Conservation (phyloP, 2,113 vertebrate species). For the Podarcis raffonei region DNA sequence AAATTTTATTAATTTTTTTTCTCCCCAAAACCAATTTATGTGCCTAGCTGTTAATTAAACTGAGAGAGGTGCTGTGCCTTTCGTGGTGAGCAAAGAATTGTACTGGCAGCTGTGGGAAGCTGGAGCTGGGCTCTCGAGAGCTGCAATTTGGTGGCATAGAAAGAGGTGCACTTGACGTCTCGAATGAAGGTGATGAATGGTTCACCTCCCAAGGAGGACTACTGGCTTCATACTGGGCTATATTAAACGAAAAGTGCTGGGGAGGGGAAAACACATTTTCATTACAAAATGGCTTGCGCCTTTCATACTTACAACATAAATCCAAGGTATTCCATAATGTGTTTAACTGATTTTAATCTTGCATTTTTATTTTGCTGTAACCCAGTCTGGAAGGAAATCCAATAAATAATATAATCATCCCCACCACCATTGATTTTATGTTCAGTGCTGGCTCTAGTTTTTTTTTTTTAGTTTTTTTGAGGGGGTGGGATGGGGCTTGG, state of each 20-base stretch:
- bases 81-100: not conserved
- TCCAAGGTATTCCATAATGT: not conserved
- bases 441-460: not conserved
- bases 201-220: not conserved
- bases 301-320: not conserved
- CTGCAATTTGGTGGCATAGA: slow-evolving; percentile 33
- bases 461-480: no score
- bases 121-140: slow-evolving; percentile 5
- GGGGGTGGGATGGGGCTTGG: not conserved
- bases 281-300: not conserved
- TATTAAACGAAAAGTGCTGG: not conserved
- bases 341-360: no score
- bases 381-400: no score
- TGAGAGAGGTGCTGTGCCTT: slow-evolving; percentile 34
- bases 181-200: slow-evolving; percentile 8
- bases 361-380: no score
- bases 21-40: slow-evolving; percentile 44
- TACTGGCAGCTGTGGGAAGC: slow-evolving; percentile 18
- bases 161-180: not conserved
- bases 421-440: not conserved
- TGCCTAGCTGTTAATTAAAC: slow-evolving; percentile 60
- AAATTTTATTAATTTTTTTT: slow-evolving; percentile 49
- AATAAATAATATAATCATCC: no score
- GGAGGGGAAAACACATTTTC: not conserved
- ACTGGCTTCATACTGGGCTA: slow-evolving; percentile 2